Evolutionary conservation across 2,113 vertebrate genomes (phyloP).

Genomic region (Pteropus alecto): DNA sequence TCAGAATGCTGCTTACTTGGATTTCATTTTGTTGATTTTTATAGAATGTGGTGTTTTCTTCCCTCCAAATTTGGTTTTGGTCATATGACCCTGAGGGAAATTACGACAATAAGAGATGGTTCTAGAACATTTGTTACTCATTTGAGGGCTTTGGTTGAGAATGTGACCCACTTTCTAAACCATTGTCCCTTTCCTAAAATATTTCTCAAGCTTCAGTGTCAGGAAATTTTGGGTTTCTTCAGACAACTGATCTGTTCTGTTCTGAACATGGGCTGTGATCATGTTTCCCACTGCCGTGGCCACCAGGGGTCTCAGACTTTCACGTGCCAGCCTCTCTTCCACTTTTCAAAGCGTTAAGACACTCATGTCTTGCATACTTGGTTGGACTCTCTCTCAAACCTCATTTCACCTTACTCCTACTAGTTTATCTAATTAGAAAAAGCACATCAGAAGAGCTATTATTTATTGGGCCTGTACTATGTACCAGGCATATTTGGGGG

Average conservation of each 20-base stretch:
- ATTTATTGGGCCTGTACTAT: neutral
- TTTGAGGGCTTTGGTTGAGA: constrained; percentile 38
- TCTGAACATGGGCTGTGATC: neutral
- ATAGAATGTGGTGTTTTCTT: neutral
- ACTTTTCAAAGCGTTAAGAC: neutral
- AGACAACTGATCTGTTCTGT: neutral
- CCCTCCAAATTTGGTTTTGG: neutral
- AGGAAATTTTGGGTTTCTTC: constrained; percentile 24
- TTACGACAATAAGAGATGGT: neutral
- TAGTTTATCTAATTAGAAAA: neutral
- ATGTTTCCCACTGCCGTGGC: neutral
- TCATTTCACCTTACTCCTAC: neutral
- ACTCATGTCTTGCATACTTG: neutral
- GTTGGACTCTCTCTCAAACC: neutral
- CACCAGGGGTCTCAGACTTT: neutral
- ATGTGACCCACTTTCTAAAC: constrained; percentile 27
- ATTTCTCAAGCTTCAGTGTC: neutral
- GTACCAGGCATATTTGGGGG: neutral
- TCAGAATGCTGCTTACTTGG: neutral
- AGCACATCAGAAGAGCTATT: neutral
- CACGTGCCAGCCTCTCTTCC: neutral
- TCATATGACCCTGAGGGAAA: neutral
- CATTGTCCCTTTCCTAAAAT: neutral
- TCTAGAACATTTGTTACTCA: constrained; percentile 40
- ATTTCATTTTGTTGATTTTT: neutral